A percentile compares a stretch with the other conserved stretches of the same genome.
These are phyloP conservation scores for Sminthurinus signatus DNA, from an alignment of 1,140 invertebrate genomes.

Conservation along the genomic window DNA sequence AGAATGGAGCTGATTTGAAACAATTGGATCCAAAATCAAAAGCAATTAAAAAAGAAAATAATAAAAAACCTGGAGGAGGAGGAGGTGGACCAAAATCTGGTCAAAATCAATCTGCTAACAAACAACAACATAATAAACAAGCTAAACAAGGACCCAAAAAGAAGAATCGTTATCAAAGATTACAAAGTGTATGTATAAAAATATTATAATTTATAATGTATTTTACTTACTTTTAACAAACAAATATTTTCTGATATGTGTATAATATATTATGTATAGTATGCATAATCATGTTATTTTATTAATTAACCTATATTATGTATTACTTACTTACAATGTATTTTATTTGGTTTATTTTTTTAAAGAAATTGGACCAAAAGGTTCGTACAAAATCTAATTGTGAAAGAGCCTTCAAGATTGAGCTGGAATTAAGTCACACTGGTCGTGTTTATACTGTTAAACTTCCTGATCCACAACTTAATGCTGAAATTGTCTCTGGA, in stretches of 20 bases:
- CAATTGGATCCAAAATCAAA: slow-evolving; percentile 12
- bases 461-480: slow-evolving; percentile 22
- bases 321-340: too few relatives aligned
- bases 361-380: slow-evolving; percentile 19
- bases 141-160: slow-evolving; percentile 4
- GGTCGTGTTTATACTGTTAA: slow-evolving; percentile 18
- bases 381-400: slow-evolving; percentile 13
- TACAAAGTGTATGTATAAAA: slow-evolving; percentile 10
- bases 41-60: slow-evolving; percentile 7
- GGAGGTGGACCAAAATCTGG: slow-evolving; percentile 12
- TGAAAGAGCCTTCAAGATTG: slow-evolving; percentile 18
- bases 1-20: slow-evolving; percentile 1
- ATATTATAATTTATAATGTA: too few relatives aligned
- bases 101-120: slow-evolving; percentile 6
- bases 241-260: too few relatives aligned
- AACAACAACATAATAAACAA: slow-evolving; percentile 10
- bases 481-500: slow-evolving; percentile 1
- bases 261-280: too few relatives aligned
- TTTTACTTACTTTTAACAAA: too few relatives aligned
- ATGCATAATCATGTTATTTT: too few relatives aligned
- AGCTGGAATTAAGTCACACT: slow-evolving; percentile 11
- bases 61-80: neutral
- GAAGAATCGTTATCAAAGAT: slow-evolving; percentile 23
- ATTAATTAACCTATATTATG: too few relatives aligned
- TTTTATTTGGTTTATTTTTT: too few relatives aligned